Base-by-base conservation (phyloP, 1,140 invertebrate species). In the Bicyclus anynana region DNA sequence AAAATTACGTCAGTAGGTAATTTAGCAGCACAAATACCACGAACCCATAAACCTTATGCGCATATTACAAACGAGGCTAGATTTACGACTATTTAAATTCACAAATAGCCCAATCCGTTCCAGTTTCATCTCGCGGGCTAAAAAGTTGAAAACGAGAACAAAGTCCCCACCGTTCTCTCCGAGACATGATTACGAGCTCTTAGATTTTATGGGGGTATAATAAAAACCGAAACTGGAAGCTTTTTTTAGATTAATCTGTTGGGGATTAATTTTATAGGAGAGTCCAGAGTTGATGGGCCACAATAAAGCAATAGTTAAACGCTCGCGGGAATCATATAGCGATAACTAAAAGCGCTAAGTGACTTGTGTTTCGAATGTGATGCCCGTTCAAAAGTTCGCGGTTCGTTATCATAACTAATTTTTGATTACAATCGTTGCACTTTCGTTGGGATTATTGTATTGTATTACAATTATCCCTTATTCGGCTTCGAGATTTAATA, bases 161-260 rank as follows among this genome's bases (percentile, higher is more conserved):
- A 76, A 80, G 80, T 77, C 59, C 47, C 14, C 21, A 14, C 52
- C 68, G 66, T 74, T 64, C 67, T 46, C 66, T 59, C 59, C 63
- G 61, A 70, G 66, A 67, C 66, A 73, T 56, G 49, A 76, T 84
- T 71, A 82, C 75, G 74, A 78, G 61, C 71, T 79, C 68, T 81
- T 69, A 69, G 72, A 64, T 81, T 84, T 85, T 86, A 84, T 84
- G 66, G 69, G 46, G 59, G 67, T 49, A 67, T 77, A 69, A 80
- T 85, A 82, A 85, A 85, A 84, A 79, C 72, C 60, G 65, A 74
- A 76, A 78, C 72, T 70, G 69, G 71, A 50, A 65, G 70, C 68
- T 74, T 75, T 74, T 81, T 80, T 77, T 75, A 77, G 67, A 74
- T 65, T 72, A 66, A 73, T 73, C 69, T 65, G 70, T 67, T 65